Conservation (phyloP, 2,888 invertebrate genomes). For the Epistrophella euchroma region DNA sequence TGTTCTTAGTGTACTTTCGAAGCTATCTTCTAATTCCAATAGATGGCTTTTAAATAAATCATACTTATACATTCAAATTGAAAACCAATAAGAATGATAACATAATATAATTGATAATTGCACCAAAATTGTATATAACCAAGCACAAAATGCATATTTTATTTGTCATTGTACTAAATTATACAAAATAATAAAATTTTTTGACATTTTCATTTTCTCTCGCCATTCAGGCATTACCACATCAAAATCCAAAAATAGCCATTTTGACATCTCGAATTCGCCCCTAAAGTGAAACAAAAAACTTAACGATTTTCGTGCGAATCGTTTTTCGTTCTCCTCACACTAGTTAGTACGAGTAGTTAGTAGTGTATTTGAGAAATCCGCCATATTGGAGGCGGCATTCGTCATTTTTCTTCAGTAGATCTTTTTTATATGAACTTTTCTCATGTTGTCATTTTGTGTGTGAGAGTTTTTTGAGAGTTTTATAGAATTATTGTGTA, state of each 20-base stretch:
- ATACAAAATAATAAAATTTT: neutral
- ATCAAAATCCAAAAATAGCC: neutral
- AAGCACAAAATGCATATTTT: neutral
- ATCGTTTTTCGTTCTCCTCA: conserved; percentile 70
- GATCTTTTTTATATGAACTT: conserved; percentile 77
- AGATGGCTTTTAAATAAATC: conserved; percentile 11
- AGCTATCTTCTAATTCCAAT: neutral
- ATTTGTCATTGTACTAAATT: neutral
- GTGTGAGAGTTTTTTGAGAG: conserved; percentile 54
- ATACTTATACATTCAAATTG: neutral
- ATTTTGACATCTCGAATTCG: conserved; percentile 25
- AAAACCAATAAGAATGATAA: neutral
- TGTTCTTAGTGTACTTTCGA: conserved; percentile 10
- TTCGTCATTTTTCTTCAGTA: conserved; percentile 77
- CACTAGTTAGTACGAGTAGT: neutral
- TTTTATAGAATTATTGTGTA: conserved; percentile 56
- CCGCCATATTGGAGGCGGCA: conserved; percentile 79
- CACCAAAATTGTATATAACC: neutral
- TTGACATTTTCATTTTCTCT: conserved; percentile 44
- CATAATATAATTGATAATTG: neutral
- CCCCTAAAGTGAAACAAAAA: conserved; percentile 52
- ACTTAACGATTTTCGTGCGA: conserved; percentile 68
- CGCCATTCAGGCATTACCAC: neutral
- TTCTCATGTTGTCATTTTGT: conserved; percentile 77
- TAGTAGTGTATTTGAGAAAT: conserved; percentile 69